A percentile compares a stretch with the other conserved stretches of the same genome.
Conservation (phyloP, 1,140 invertebrate species). For the Vanessa tameamea region DNA sequence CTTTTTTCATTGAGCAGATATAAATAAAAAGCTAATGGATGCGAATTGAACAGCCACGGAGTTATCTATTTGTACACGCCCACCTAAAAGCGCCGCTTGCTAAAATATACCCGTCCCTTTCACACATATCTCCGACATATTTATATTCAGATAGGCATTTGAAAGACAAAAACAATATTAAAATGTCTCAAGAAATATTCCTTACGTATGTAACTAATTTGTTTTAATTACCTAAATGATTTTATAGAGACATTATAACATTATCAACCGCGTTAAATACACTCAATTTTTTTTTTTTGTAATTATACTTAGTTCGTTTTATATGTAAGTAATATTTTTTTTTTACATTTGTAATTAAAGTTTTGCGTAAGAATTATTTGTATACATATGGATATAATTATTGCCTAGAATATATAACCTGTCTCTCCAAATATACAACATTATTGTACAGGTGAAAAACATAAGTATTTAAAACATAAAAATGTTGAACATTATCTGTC, state of each 20-base stretch:
- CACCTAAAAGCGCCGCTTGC: conserved; percentile 33
- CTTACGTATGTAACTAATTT: neutral
- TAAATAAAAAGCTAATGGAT: conserved; percentile 58
- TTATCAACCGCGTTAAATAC: neutral
- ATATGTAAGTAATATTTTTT: no score
- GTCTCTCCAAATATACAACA: neutral
- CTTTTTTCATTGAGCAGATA: conserved; percentile 42
- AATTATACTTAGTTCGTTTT: no score
- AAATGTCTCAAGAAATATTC: neutral
- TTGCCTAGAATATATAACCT: neutral
- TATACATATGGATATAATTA: no score
- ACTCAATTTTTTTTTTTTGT: no score
- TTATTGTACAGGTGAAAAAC: conserved; percentile 13
- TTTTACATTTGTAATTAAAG: no score
- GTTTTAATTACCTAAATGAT: neutral
- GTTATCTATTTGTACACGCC: conserved; percentile 69
- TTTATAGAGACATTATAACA: neutral
- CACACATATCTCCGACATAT: conserved; percentile 28
- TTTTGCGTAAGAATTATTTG: no score
- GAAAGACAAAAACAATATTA: neutral
- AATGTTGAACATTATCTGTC: conserved; percentile 32
- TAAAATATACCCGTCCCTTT: conserved; percentile 46
- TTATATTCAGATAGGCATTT: conserved; percentile 13
- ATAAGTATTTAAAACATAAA: neutral
- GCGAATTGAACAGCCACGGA: conserved; percentile 55